Conservation (phyloP, 2,113 vertebrate species). For the Cephalopterus ornatus region DNA sequence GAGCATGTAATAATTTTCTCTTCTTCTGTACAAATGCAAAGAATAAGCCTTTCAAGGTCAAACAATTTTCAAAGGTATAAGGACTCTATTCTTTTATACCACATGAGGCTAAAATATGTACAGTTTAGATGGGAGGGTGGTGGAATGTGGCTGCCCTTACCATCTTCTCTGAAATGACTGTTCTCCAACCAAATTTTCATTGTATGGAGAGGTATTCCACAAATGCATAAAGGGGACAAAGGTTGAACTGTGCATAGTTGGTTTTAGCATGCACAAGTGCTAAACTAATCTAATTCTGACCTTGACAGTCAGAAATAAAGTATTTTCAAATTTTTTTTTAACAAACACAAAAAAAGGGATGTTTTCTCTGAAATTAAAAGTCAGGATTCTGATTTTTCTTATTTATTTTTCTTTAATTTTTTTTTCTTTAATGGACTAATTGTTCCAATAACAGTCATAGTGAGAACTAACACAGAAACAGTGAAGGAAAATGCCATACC, state of each 20-base stretch:
- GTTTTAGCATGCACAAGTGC: not conserved
- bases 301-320: not conserved
- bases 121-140: not conserved
- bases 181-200: not conserved
- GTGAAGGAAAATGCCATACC: not conserved
- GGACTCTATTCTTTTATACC: not conserved
- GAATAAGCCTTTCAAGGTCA: constrained; percentile 41
- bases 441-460: not conserved
- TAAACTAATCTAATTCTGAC: not conserved
- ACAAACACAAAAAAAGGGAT: not conserved
- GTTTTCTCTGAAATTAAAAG: not conserved
- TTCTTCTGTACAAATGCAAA: constrained; percentile 2
- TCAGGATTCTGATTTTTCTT: not conserved
- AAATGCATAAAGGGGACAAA: not conserved
- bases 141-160: not conserved
- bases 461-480: not conserved
- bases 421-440: not conserved
- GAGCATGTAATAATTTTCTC: constrained; percentile 36
- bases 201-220: not conserved
- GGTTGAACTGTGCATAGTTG: not conserved
- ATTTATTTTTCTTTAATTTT: not conserved
- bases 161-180: not conserved
- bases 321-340: not conserved
- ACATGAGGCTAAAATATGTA: not conserved
- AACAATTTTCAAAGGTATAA: constrained; percentile 33